Evolutionary conservation across 2,888 invertebrate genomes (phyloP).

Genomic region (Carpatolechia fugitivella): DNA sequence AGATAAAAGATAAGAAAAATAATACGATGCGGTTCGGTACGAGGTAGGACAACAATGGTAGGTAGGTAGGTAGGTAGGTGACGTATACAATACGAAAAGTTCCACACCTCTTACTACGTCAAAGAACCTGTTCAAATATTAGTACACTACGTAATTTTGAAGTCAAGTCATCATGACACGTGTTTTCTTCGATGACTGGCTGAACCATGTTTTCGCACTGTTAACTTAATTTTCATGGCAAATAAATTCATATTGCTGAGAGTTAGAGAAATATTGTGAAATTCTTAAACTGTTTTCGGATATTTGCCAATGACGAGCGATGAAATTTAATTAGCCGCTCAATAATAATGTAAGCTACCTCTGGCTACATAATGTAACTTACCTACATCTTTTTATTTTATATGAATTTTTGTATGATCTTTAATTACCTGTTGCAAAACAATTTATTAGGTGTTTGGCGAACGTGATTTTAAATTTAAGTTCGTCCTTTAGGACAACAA

Average conservation of each 20-base stretch:
- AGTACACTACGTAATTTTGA: slow-evolving; percentile 46
- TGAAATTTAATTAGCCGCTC: background rate
- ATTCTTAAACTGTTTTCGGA: slow-evolving; percentile 29
- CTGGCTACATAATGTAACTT: no score
- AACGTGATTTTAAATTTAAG: no score
- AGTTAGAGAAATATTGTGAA: slow-evolving; percentile 32
- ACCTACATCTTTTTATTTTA: no score
- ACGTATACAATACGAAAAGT: slow-evolving; percentile 60
- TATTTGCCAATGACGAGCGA: background rate
- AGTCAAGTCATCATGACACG: slow-evolving; percentile 16
- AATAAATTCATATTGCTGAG: slow-evolving; percentile 25
- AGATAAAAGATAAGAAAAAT: slow-evolving; percentile 31
- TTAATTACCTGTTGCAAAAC: no score
- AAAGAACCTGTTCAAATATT: slow-evolving; percentile 55
- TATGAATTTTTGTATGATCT: no score
- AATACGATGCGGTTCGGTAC: slow-evolving; percentile 26
- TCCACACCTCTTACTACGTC: slow-evolving; percentile 68
- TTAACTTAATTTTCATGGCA: slow-evolving; percentile 34
- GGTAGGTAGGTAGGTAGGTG: slow-evolving; percentile 34
- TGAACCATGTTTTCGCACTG: slow-evolving; percentile 34
- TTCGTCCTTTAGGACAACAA: no score
- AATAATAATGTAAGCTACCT: no score
- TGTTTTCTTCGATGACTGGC: slow-evolving; percentile 30
- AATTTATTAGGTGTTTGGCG: no score
- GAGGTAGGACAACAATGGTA: slow-evolving; percentile 25